Evolutionary conservation across 1,140 invertebrate species (phyloP).

Genomic region (Apis cerana): DNA sequence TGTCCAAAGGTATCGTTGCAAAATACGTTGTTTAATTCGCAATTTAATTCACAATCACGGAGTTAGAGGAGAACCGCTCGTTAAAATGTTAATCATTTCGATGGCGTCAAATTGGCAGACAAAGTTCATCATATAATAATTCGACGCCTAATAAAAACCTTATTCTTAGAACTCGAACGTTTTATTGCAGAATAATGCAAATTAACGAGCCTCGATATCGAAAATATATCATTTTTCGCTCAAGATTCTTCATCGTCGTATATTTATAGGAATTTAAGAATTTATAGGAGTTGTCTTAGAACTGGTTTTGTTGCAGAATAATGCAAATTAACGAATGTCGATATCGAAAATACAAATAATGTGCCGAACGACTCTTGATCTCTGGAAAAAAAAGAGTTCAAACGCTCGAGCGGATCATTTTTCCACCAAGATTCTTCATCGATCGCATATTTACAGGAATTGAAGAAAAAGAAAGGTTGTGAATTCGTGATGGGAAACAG

Average conservation of each 20-base stretch:
- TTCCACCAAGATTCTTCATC: background rate
- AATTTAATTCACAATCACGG: background rate
- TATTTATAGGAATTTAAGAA: too few species aligned
- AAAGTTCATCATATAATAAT: background rate
- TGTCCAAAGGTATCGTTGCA: background rate
- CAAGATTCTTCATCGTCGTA: too few species aligned
- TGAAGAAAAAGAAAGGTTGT: background rate
- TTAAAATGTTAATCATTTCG: conserved; percentile 13
- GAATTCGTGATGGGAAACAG: background rate
- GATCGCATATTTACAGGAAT: background rate
- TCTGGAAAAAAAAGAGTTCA: too few species aligned
- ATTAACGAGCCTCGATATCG: background rate
- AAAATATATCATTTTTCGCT: too few species aligned
- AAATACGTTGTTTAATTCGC: background rate
- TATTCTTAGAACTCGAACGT: background rate
- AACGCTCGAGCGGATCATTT: too few species aligned
- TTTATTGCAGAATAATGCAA: background rate
- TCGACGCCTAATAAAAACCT: background rate
- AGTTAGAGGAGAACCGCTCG: background rate
- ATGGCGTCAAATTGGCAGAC: background rate
- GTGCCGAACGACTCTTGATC: too few species aligned
- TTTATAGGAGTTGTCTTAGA: too few species aligned
- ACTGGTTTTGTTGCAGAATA: background rate
- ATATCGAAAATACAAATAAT: background rate
- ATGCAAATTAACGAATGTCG: background rate